phyloP scores from a whole-genome alignment of 2,113 vertebrate genomes.

The Protobothrops mucrosquamatus region DNA sequence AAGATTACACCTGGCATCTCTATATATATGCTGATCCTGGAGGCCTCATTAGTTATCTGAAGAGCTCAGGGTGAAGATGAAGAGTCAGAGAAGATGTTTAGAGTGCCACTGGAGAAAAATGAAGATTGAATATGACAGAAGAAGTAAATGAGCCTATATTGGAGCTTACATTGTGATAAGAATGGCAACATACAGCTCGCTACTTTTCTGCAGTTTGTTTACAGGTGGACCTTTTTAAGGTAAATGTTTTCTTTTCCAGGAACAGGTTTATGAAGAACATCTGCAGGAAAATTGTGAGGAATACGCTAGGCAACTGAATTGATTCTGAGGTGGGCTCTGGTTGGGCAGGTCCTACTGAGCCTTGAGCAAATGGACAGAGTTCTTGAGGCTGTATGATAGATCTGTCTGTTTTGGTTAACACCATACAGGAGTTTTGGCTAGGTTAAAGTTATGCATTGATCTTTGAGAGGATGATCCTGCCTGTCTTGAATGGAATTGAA shows the following conservation, averaged over 20 bases:
- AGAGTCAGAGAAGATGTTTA: background rate
- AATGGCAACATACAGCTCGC: background rate
- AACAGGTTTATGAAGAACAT: background rate
- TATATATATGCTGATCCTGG: background rate
- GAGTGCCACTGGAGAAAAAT: background rate
- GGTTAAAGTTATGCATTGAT: background rate
- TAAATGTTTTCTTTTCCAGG: background rate
- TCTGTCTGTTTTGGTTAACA: background rate
- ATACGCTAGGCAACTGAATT: background rate
- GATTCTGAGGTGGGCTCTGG: background rate
- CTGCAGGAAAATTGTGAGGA: background rate
- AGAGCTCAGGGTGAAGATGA: background rate
- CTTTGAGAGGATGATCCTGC: background rate
- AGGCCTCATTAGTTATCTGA: background rate
- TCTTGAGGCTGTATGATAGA: background rate
- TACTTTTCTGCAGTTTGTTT: background rate
- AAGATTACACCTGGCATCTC: background rate
- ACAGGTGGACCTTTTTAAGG: background rate
- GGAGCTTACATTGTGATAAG: background rate
- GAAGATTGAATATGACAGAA: background rate
- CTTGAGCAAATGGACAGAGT: background rate
- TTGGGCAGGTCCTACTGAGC: background rate
- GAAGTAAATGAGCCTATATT: background rate
- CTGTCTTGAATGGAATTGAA: background rate
- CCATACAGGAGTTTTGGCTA: background rate